Evolutionary conservation across 2,888 invertebrate species (phyloP), one percentile per base, ranked within the genome.

Genomic region (Thalpophila matura): DNA sequence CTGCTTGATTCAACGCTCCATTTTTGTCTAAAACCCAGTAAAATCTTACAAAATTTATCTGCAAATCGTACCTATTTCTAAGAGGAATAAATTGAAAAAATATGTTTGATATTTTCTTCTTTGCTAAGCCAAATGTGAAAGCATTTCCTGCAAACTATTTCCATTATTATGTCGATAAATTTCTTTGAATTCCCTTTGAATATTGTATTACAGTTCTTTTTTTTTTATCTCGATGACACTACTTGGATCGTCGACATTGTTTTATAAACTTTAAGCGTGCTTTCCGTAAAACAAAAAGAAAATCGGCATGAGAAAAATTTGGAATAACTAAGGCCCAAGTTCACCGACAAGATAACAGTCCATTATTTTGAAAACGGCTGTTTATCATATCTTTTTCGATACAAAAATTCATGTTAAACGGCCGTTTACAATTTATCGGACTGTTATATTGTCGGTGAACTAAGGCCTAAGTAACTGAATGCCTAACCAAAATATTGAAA

Each of bases 111-210:
- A 16, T n/a, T 31, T 27, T 18, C n/a, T 3, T 38, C 2, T 22
- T 38, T 40, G 27, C 43, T 62, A 26, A 3, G 7, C 10, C 12
- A 35, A 54, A 54, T 29, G 22, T 6, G 18, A 27, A 29, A 9
- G 26, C 5, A 31, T 27, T 54, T n/a, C 6, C 1, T 6, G 1
- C 12, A 18, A 27, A 12, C 18, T 7, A 24, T 50, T 42, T 10
- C 7, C 7, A 42, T 29, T 38, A 7, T 16, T 35, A 12, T 14
- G 6, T 2, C 26, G 7, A 45, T 27, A 54, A 29, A 46, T 1
- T 26, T 37, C 56, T 43, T 43, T 26, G 9, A 57, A 66, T 66
- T 47, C 10, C 26, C 38, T 22, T 10, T n/a, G 16, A 2, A 45
- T 45, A 51, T 27, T 35, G 1, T 7, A 12, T 26, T 24, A 22